Conservation (phyloP, 1,140 invertebrate genomes). For the Rhopalosiphum maidis region DNA sequence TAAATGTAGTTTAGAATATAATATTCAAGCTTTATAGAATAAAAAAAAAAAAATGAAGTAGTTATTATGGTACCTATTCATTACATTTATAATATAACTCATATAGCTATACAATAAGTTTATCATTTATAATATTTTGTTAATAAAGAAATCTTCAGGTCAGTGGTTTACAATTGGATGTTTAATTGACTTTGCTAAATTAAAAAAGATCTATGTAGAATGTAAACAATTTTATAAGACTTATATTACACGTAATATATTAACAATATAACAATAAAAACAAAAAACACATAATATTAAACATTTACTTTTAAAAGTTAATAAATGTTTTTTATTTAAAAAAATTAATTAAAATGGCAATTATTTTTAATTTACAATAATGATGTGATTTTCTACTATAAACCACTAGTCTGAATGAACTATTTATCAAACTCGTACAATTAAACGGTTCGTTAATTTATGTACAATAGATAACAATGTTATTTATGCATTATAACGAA, state of each 20-base stretch:
- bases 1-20: neutral
- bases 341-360: neutral
- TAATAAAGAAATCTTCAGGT: neutral
- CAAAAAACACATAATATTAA: neutral
- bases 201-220: neutral
- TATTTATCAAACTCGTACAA: neutral
- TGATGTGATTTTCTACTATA: neutral
- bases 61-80: neutral
- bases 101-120: too few relatives aligned
- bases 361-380: slow-evolving; percentile 7
- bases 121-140: neutral
- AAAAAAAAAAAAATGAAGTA: neutral
- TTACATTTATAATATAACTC: too few relatives aligned
- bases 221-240: neutral
- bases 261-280: neutral
- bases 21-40: neutral
- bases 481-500: neutral
- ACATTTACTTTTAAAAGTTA: neutral
- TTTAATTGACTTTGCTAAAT: neutral
- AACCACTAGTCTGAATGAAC: neutral
- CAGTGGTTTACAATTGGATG: neutral
- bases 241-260: neutral
- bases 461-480: neutral
- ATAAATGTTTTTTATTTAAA: neutral
- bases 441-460: slow-evolving; percentile 1